These are phyloP conservation scores for Lepidothrix coronata DNA, from an alignment of 2,113 vertebrate species.

Conservation along the genomic window DNA sequence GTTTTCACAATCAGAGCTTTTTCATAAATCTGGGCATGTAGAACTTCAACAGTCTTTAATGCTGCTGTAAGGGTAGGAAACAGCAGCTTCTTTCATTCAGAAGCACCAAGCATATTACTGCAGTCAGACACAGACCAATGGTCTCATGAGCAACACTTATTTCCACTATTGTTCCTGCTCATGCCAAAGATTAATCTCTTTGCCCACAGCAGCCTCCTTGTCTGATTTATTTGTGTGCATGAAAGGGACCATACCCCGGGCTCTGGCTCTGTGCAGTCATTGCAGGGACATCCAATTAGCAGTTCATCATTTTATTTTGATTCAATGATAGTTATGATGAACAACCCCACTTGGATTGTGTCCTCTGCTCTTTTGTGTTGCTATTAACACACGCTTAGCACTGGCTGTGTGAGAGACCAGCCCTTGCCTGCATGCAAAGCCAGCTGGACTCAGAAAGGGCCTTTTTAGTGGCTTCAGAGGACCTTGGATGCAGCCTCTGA, in stretches of 20 bases:
- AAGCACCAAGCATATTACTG: not conserved
- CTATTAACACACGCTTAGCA: not conserved
- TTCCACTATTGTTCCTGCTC: not conserved
- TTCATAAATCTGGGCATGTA: not conserved
- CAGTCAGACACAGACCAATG: not conserved
- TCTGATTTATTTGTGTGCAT: slow-evolving; percentile 25
- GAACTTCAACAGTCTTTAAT: not conserved
- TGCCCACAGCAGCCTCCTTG: not conserved
- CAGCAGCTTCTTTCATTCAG: not conserved
- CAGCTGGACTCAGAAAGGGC: not conserved
- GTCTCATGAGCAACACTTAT: not conserved
- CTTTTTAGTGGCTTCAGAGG: not conserved
- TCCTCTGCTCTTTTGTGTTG: not conserved
- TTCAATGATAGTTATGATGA: not conserved
- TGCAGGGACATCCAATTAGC: not conserved
- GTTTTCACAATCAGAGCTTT: not conserved
- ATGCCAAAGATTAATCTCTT: not conserved
- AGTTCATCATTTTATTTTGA: not conserved
- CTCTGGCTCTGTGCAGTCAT: not conserved
- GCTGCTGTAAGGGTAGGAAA: not conserved
- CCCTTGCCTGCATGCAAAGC: not conserved
- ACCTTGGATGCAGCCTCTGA: not conserved
- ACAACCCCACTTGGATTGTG: not conserved
- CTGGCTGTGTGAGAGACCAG: not conserved
- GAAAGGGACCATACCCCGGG: not conserved